Percentiles rank a stretch among this genome's conserved stretches.
Evolutionary conservation across 2,797 vertebrate species (phyloP).

Genomic region (Anabas testudineus): DNA sequence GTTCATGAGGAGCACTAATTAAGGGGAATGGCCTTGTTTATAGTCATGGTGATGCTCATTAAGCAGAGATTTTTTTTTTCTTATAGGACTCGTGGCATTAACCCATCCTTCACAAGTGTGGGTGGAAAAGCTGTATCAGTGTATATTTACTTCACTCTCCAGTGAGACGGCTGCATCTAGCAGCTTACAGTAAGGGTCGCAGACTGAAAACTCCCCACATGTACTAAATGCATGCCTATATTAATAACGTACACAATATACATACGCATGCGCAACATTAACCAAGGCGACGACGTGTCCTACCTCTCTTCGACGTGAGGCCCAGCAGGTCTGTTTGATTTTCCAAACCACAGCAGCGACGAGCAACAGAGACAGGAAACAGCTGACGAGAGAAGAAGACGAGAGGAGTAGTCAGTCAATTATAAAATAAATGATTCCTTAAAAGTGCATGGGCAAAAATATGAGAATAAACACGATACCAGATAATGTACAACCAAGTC

Average conservation of each 20-base stretch:
- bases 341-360: constrained; percentile 96
- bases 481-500: too few relatives aligned
- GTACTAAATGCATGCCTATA: neutral
- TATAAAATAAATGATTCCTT: neutral
- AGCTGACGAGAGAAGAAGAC: constrained; percentile 79
- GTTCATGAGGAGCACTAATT: constrained; percentile 82
- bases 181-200: constrained; percentile 4
- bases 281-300: neutral
- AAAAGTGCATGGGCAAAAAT: neutral
- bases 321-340: constrained; percentile 96
- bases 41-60: constrained; percentile 70
- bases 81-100: constrained; percentile 68
- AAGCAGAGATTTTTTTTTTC: constrained; percentile 38
- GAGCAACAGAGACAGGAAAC: constrained; percentile 93
- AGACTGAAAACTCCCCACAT: neutral
- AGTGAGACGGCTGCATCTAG: constrained; percentile 5
- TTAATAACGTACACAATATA: neutral
- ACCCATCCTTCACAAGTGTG: constrained; percentile 59
- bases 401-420: neutral
- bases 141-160: neutral
- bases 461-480: neutral
- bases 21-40: constrained; percentile 84
- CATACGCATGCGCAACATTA: neutral
- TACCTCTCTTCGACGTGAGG: constrained; percentile 94
- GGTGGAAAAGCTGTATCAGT: neutral